phyloP scores from a whole-genome alignment of 2,888 invertebrate species.

The Drosophila parthenogenetica region DNA sequence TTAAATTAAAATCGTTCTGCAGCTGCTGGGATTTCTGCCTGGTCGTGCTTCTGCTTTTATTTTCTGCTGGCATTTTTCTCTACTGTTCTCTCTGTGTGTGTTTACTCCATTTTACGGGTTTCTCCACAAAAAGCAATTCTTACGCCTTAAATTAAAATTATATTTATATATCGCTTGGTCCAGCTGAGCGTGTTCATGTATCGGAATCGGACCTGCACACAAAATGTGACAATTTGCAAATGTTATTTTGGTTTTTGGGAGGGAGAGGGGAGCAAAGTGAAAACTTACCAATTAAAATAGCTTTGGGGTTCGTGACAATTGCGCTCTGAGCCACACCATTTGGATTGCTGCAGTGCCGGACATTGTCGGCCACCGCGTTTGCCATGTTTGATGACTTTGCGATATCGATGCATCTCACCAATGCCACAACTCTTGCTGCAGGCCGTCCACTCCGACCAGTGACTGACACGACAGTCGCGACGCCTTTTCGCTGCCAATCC shows the following conservation, averaged over 20 bases:
- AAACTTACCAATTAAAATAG: slow-evolving; percentile 88
- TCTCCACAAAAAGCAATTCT: slow-evolving; percentile 68
- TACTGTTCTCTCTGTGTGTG: slow-evolving; percentile 28
- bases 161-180: slow-evolving; percentile 67
- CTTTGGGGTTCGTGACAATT: slow-evolving; percentile 87
- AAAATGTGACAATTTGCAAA: slow-evolving; percentile 1
- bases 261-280: too few species aligned
- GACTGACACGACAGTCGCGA: slow-evolving; percentile 92
- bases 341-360: slow-evolving; percentile 92
- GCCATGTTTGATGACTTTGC: slow-evolving; percentile 91
- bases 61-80: too few species aligned
- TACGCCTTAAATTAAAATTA: slow-evolving; percentile 80
- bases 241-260: too few species aligned
- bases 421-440: slow-evolving; percentile 96
- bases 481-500: slow-evolving; percentile 79
- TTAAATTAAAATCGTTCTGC: slow-evolving; percentile 70
- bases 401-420: slow-evolving; percentile 93
- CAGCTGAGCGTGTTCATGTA: slow-evolving; percentile 74
- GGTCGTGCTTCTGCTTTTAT: slow-evolving; percentile 8
- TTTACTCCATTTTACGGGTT: slow-evolving; percentile 29
- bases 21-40: slow-evolving; percentile 27
- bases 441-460: slow-evolving; percentile 94
- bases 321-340: slow-evolving; percentile 94
- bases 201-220: slow-evolving; percentile 75
- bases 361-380: slow-evolving; percentile 93